Percentiles rank a stretch among this genome's conserved stretches.
Conservation (phyloP, 2,888 invertebrate genomes). For the Aradus depressus region DNA sequence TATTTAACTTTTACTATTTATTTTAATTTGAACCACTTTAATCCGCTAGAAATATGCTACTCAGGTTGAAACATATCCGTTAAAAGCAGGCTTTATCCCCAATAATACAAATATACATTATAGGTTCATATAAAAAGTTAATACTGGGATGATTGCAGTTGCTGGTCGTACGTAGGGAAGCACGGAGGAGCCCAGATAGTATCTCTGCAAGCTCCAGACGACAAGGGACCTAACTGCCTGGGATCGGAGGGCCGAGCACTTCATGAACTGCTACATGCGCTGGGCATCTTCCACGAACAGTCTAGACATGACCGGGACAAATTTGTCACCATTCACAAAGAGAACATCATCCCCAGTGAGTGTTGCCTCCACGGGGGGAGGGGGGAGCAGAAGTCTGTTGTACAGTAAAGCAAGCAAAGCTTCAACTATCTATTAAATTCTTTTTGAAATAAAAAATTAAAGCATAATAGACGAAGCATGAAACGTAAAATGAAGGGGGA, state of each 20-base stretch:
- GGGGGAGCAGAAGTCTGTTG: too few species aligned
- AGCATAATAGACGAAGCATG: too few species aligned
- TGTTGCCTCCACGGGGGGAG: too few species aligned
- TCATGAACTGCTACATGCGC: slow-evolving; percentile 67
- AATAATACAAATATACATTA: background rate
- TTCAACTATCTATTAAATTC: too few species aligned
- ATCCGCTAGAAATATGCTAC: too few species aligned
- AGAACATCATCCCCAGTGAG: slow-evolving; percentile 53
- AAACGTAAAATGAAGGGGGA: too few species aligned
- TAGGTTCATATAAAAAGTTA: background rate
- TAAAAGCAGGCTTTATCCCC: background rate
- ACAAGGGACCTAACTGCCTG: slow-evolving; percentile 50
- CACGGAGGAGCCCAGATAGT: slow-evolving; percentile 63
- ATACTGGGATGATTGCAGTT: slow-evolving; percentile 38
- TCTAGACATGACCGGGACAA: slow-evolving; percentile 60
- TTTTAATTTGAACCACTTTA: too few species aligned
- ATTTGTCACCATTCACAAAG: slow-evolving; percentile 54
- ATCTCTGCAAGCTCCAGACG: slow-evolving; percentile 53
- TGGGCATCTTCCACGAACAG: slow-evolving; percentile 76
- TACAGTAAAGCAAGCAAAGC: too few species aligned
- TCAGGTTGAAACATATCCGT: too few species aligned
- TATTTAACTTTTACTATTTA: too few species aligned
- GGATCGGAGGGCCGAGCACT: slow-evolving; percentile 60
- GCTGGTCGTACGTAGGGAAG: slow-evolving; percentile 65
- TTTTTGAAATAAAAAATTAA: too few species aligned